Evolutionary conservation across 2,113 vertebrate species (phyloP), one percentile per base, ranked within the genome.

Genomic region (Stegostoma tigrinum): DNA sequence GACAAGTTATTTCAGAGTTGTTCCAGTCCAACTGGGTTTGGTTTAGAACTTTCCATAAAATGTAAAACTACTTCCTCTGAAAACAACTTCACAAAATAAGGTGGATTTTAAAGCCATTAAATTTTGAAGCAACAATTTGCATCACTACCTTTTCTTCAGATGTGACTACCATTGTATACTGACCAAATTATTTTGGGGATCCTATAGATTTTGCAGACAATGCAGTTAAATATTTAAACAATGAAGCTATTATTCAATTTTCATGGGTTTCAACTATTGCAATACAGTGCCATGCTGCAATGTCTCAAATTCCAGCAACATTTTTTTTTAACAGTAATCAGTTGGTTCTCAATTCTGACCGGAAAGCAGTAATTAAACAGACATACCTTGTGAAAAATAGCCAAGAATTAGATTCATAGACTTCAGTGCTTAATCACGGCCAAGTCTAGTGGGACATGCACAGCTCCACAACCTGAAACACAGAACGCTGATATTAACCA

Each of bases 321-420:
- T 48, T 27, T 87, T 83, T 27, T 27, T n/a, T 30, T 27, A 17
- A 89, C 52, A 90, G 52, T 61, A 6, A 64, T 55, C 30, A 34
- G 30, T 55, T 91, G 87, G 87, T 91, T 91, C 52, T 55, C 21
- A 64, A 34, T 61, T 55, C 48, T 91, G 55, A 15, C 55, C 64
- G 55, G n/a, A 64, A 91, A 61, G 17, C 87, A 61, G 27, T 38
- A 91, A 91, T n/a, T 91, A 61, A 91, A 61, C 55, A 19, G 30
- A 91, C 52, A 19, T 91, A 64, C 87, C 87, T 91, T n/a, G 27
- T 91, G 87, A 91, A 19, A 91, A 91, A 91, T 14, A 64, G 87
- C 30, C 27, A 64, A 64, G 87, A 64, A 15, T 64, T 64, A 91
- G 87, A 34, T 64, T 91, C 38, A 64, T 55, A 91, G 27, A 64